Percentiles rank a stretch among this genome's conserved stretches.
phyloP scores from a whole-genome alignment of 2,888 invertebrate genomes.

The Dryobota labecula region DNA sequence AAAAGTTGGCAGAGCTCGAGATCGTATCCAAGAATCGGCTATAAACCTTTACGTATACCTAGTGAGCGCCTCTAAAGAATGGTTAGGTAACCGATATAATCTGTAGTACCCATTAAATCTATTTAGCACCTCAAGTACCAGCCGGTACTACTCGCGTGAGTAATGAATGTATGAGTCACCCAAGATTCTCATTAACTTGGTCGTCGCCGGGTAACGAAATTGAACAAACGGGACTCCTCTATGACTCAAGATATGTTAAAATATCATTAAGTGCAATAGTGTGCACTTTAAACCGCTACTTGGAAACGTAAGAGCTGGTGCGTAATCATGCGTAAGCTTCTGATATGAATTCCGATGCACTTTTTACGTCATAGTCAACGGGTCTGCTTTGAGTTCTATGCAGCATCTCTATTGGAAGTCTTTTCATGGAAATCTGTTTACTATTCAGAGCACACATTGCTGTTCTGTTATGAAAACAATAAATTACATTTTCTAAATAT shows the following conservation, averaged over 20 bases:
- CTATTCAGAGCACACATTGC: conserved; percentile 26
- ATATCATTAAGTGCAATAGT: conserved; percentile 57
- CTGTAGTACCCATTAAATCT: conserved; percentile 43
- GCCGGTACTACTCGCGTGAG: conserved; percentile 53
- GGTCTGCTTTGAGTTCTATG: conserved; percentile 31
- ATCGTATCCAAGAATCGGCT: conserved; percentile 22
- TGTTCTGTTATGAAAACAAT: conserved; percentile 21
- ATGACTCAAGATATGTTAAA: conserved; percentile 59
- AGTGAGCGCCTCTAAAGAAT: background rate
- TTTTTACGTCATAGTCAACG: conserved; percentile 30
- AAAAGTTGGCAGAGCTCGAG: conserved; percentile 40
- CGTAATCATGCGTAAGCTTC: conserved; percentile 51
- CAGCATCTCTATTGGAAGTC: conserved; percentile 20
- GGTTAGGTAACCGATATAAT: conserved; percentile 19
- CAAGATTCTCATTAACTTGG: conserved; percentile 63
- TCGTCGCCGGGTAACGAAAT: conserved; percentile 56
- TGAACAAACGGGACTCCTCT: conserved; percentile 62
- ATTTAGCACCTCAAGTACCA: conserved; percentile 46
- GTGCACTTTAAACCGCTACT: conserved; percentile 44
- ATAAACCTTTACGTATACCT: background rate
- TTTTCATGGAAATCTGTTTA: conserved; percentile 31
- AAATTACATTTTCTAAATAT: background rate
- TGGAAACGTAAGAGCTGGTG: conserved; percentile 31
- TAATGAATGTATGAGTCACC: conserved; percentile 69
- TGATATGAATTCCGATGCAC: conserved; percentile 38